A percentile compares a stretch with the other conserved stretches of the same genome.
Evolutionary conservation across 2,797 vertebrate genomes (phyloP).

Genomic region (Hemitrygon akajei): DNA sequence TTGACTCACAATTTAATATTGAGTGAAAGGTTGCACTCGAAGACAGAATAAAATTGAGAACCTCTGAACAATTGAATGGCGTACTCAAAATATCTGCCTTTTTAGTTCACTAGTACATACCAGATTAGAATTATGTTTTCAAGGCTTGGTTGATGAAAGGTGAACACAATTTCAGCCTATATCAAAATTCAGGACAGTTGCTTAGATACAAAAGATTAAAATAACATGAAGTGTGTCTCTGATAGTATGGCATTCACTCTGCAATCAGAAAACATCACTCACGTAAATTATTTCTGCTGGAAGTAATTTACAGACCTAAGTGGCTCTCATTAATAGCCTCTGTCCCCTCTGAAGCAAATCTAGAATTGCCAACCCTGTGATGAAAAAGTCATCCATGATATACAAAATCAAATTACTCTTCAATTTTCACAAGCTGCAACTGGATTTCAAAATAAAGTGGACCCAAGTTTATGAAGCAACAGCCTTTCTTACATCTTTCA

Average conservation of each 20-base stretch:
- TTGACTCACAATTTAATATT: not conserved
- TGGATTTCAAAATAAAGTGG: not conserved
- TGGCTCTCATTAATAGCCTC: not conserved
- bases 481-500: not conserved
- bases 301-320: not conserved
- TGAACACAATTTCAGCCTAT: not conserved
- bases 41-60: not conserved
- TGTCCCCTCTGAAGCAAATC: not conserved
- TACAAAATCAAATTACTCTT: not conserved
- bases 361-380: not conserved
- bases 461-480: not conserved
- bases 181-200: slow-evolving; percentile 31
- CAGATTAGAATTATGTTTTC: slow-evolving; percentile 21
- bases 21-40: not conserved
- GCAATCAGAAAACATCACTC: not conserved
- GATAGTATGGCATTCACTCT: not conserved
- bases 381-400: not conserved
- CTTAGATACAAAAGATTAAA: slow-evolving; percentile 33
- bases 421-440: not conserved
- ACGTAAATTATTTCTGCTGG: slow-evolving; percentile 9
- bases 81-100: not conserved
- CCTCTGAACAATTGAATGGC: not conserved
- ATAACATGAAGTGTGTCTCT: slow-evolving; percentile 8
- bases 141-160: not conserved
- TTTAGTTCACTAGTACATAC: not conserved